Evolutionary conservation across 2,888 invertebrate species (phyloP).

Genomic region (Drosophila meridiana): DNA sequence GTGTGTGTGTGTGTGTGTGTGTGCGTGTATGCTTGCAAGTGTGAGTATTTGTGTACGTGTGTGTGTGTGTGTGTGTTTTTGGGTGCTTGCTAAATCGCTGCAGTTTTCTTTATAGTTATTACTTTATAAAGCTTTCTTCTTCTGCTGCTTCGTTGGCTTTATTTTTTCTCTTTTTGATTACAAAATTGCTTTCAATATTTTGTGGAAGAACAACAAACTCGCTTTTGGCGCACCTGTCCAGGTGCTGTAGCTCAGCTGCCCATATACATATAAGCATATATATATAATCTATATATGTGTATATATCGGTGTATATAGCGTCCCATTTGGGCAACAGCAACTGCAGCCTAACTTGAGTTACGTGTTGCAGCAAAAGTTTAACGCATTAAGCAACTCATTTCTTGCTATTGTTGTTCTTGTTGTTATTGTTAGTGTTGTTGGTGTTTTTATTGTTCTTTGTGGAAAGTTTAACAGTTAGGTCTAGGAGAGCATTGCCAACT

Average conservation of each 20-base stretch:
- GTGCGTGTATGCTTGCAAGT: neutral
- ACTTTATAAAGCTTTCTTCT: slow-evolving; percentile 70
- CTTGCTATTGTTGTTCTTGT: slow-evolving; percentile 32
- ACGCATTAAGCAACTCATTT: slow-evolving; percentile 74
- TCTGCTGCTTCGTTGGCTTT: slow-evolving; percentile 20
- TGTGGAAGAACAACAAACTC: slow-evolving; percentile 55
- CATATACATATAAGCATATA: slow-evolving; percentile 3
- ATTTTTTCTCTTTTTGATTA: slow-evolving; percentile 62
- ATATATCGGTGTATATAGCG: neutral
- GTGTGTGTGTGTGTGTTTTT: slow-evolving; percentile 18
- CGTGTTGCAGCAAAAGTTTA: slow-evolving; percentile 78
- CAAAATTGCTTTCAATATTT: slow-evolving; percentile 79
- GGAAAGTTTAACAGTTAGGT: slow-evolving; percentile 35
- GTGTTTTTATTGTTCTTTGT: slow-evolving; percentile 45
- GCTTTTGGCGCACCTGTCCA: slow-evolving; percentile 66
- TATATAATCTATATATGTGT: neutral
- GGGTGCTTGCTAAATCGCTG: slow-evolving; percentile 58
- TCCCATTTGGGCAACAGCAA: slow-evolving; percentile 42
- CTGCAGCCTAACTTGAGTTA: slow-evolving; percentile 73
- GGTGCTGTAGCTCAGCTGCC: slow-evolving; percentile 24
- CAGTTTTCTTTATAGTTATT: slow-evolving; percentile 79
- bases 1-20: slow-evolving; percentile 20
- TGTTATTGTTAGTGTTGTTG: neutral
- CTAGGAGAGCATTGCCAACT: slow-evolving; percentile 24
- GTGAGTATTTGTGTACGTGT: slow-evolving; percentile 18